Conservation (phyloP, 2,888 invertebrate genomes). For the Eupithecia dodoneata region DNA sequence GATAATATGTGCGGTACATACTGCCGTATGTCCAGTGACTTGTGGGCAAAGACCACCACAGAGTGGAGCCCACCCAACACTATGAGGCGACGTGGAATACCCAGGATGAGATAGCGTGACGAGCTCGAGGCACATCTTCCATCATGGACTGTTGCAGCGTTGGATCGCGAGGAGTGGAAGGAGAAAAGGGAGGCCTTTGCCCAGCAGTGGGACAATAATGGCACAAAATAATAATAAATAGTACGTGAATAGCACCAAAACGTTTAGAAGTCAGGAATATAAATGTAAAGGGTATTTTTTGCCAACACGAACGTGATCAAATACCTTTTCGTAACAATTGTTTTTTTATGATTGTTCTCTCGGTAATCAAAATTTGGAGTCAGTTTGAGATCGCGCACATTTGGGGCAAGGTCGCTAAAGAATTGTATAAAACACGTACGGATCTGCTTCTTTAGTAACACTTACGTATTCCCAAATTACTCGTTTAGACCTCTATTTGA, state of each 20-base stretch:
- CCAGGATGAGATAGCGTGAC: too few relatives aligned
- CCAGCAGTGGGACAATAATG: too few relatives aligned
- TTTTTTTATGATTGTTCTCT: slow-evolving; percentile 52
- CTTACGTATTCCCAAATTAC: slow-evolving; percentile 25
- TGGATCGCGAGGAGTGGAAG: too few relatives aligned
- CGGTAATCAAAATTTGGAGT: slow-evolving; percentile 57
- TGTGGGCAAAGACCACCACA: too few relatives aligned
- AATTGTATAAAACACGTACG: slow-evolving; percentile 43
- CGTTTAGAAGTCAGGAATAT: slow-evolving; percentile 27
- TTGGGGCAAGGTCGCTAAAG: slow-evolving; percentile 43
- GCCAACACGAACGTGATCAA: slow-evolving; percentile 44
- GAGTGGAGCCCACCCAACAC: too few relatives aligned
- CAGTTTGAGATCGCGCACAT: slow-evolving; percentile 56
- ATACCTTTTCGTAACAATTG: slow-evolving; percentile 44
- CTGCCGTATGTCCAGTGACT: too few relatives aligned
- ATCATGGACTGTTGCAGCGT: too few relatives aligned
- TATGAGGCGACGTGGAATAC: too few relatives aligned
- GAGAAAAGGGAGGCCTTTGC: too few relatives aligned
- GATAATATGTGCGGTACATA: neutral
- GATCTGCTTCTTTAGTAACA: slow-evolving; percentile 32
- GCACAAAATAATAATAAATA: too few relatives aligned
- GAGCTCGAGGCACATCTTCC: too few relatives aligned
- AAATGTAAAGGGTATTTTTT: slow-evolving; percentile 42
- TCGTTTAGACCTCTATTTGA: slow-evolving; percentile 22
- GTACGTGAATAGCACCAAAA: neutral